Percentiles rank a stretch among this genome's conserved stretches.
These are phyloP conservation scores for Glomeris marginata DNA, from an alignment of 2,888 invertebrate genomes.

Conservation along the genomic window DNA sequence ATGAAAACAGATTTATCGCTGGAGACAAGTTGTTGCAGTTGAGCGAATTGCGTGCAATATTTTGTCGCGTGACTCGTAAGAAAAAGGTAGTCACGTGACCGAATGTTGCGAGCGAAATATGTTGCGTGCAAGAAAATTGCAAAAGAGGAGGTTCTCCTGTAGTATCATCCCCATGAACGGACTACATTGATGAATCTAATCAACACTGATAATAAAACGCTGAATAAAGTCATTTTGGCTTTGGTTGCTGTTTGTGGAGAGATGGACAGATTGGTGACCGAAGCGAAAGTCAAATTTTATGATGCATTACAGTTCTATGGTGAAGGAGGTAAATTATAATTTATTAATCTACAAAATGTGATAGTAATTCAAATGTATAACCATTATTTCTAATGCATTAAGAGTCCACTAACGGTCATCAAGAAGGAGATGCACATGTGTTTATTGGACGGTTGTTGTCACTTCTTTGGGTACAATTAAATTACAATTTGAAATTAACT, in stretches of 20 bases:
- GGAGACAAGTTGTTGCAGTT: background rate
- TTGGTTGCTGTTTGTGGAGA: slow-evolving; percentile 65
- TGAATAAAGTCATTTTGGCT: slow-evolving; percentile 63
- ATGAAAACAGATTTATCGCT: background rate
- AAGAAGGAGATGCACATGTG: too few species aligned
- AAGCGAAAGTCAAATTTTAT: slow-evolving; percentile 45
- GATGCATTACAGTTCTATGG: slow-evolving; percentile 49
- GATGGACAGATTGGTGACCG: slow-evolving; percentile 47
- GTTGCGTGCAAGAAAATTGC: background rate
- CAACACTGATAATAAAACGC: slow-evolving; percentile 64
- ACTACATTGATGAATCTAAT: slow-evolving; percentile 51
- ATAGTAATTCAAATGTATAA: slow-evolving; percentile 3
- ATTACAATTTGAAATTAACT: too few species aligned
- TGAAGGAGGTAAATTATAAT: slow-evolving; percentile 41
- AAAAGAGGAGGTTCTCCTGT: slow-evolving; percentile 11
- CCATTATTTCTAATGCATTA: background rate
- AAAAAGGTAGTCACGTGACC: background rate
- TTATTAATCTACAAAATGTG: too few species aligned
- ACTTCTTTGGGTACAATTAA: background rate
- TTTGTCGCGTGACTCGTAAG: background rate
- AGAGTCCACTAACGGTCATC: background rate
- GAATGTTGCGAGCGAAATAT: background rate
- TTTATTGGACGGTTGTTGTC: background rate
- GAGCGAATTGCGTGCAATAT: background rate
- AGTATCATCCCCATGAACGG: slow-evolving; percentile 44